phyloP scores from a whole-genome alignment of 23 tunicate genomes.

The Halocynthia aurantium region DNA sequence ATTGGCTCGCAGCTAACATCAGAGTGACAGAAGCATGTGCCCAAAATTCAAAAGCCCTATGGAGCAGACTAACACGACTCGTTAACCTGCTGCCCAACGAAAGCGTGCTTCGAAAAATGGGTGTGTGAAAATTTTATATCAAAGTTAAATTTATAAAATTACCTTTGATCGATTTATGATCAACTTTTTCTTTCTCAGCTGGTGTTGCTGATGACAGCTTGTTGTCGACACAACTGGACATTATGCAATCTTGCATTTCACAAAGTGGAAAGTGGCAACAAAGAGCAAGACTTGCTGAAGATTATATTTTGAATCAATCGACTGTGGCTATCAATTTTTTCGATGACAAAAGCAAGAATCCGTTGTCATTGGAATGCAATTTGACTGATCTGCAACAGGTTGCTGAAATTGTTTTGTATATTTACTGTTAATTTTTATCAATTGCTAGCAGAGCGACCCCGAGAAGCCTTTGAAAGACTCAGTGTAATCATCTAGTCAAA shows the following conservation, averaged over 20 bases:
- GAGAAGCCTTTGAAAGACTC: no score
- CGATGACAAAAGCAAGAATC: slow-evolving; percentile 29
- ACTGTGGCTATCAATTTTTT: slow-evolving; percentile 40
- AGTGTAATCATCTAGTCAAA: no score
- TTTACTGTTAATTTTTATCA: no score
- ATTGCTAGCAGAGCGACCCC: no score
- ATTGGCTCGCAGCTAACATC: slow-evolving; percentile 74
- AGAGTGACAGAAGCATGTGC: slow-evolving; percentile 67
- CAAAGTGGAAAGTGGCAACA: slow-evolving; percentile 39
- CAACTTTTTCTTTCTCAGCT: background rate
- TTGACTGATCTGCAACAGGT: slow-evolving; percentile 68
- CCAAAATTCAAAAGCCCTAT: slow-evolving; percentile 62
- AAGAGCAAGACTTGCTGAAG: slow-evolving; percentile 53
- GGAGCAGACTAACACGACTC: slow-evolving; percentile 52
- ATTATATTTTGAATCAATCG: slow-evolving; percentile 39
- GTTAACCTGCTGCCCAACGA: slow-evolving; percentile 52
- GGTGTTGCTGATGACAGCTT: background rate
- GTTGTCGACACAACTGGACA: slow-evolving; percentile 4
- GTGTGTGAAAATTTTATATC: background rate
- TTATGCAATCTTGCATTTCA: background rate
- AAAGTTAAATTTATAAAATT: background rate
- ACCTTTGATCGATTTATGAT: no score
- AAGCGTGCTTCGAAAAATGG: background rate
- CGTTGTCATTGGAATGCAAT: slow-evolving; percentile 27
- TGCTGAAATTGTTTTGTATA: background rate